Base-by-base conservation (phyloP, 2,113 vertebrate species). In the Phylloscopus trochilus region DNA sequence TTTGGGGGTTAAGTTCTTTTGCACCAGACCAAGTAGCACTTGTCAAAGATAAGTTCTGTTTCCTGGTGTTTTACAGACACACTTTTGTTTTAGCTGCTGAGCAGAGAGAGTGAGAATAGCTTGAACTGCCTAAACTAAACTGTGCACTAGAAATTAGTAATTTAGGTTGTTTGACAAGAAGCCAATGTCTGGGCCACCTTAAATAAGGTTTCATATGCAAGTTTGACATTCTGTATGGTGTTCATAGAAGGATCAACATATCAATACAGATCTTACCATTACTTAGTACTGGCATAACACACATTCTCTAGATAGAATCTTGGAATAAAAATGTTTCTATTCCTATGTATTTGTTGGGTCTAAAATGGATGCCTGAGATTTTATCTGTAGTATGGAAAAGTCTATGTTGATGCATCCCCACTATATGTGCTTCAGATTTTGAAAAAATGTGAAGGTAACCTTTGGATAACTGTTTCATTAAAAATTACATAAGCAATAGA, bases 1-100 rank as follows among this genome's bases (percentile, higher is more conserved):
- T 96, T 80, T 59, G 90, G 83, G 95, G 83, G 87, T 97, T 92
- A 93, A 94, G 68, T 97, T 95, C 72, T 93, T 96, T 82, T 90
- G 80, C 94, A 95, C 83, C 92, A 87, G 77, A 91, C 88, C 53
- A 59, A 68, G 88, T 95, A 89, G 93, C 74, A 84, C 91, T 95
- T 96, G 91, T 91, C 93, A 74, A 70, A 94, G 93, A 96, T 96
- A 94, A 93, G 83, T 93, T 95, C 85, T 95, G n/a, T 94, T 96
- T 96, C 95, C 91, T 85, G 95, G 94, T 95, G 91, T 97, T 96
- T 82, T 87, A 87, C 70, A 93, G 89, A 97, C 93, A 94, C 70
- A 85, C 35, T 91, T 94, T 78, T 51, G 22, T 90, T 95, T 96
- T 92, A 92, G 85, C 96, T 94, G 91, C 94, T 96, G 95, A 95